phyloP scores from a whole-genome alignment of 2,113 vertebrate species.

The Genyomyrus donnyi region DNA sequence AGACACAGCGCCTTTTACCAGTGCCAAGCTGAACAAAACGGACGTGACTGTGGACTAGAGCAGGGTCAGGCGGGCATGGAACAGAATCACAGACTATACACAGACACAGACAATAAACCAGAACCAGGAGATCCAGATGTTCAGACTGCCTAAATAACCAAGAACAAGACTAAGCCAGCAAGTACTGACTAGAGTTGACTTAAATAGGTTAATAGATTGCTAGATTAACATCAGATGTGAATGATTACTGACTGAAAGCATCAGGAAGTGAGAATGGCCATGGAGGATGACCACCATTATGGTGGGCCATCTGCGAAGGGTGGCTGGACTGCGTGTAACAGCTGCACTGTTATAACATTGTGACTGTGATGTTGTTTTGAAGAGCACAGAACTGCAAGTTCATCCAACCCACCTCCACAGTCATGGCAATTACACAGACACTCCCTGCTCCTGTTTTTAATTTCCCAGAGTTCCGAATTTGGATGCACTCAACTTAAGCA shows the following conservation, averaged over 20 bases:
- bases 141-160: neutral
- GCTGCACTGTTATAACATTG: neutral
- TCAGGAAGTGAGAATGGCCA: neutral
- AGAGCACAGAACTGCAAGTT: constrained; percentile 37
- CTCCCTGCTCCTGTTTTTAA: constrained; percentile 24
- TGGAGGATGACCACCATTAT: neutral
- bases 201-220: neutral
- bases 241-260: neutral
- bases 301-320: neutral
- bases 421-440: constrained; percentile 51
- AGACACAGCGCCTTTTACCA: neutral
- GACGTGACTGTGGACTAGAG: neutral
- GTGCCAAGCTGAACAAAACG: neutral
- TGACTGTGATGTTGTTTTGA: constrained; percentile 42
- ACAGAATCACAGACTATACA: neutral
- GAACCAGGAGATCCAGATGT: neutral
- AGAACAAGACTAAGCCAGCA: neutral
- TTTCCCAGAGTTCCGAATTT: constrained; percentile 29
- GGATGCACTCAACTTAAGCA: constrained; percentile 33
- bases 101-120: neutral
- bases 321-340: neutral
- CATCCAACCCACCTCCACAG: constrained; percentile 36
- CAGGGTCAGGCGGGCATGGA: neutral
- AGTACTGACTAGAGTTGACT: neutral
- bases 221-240: neutral